Base-by-base conservation (phyloP, 1,140 invertebrate genomes). In the Halotydeus destructor region DNA sequence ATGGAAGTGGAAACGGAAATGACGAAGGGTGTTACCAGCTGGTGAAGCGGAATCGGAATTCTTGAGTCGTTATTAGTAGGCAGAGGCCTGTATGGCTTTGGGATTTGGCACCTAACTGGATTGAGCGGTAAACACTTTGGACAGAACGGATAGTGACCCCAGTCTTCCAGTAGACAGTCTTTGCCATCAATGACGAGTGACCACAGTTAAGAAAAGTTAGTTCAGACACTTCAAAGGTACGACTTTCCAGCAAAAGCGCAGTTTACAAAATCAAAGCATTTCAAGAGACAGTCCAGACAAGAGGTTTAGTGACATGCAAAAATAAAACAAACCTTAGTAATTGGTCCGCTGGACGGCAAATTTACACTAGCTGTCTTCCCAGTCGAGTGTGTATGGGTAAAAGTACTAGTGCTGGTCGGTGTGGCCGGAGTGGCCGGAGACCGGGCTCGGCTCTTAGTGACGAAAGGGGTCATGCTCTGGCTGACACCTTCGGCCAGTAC, bases 401-500 rank as follows among this genome's bases (percentile, higher is more conserved):
- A n/a, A n/a, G n/a, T n/a, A n/a, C n/a, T n/a, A n/a, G n/a, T n/a
- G n/a, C n/a, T n/a, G n/a, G n/a, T n/a, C n/a, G n/a, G n/a, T n/a
- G n/a, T n/a, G n/a, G n/a, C n/a, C n/a, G n/a, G n/a, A n/a, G n/a
- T n/a, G n/a, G n/a, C n/a, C n/a, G n/a, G n/a, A n/a, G n/a, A n/a
- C n/a, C n/a, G n/a, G n/a, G n/a, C n/a, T n/a, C 9, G 12, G 18
- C 21, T 44, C 25, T 43, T 43, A n/a, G 43, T 28, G 14, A 16
- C 78, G 72, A 96, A 94, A 53, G 83, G 79, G 54, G 84, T 79
- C 85, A 94, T 91, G 56, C 80, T 81, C 69, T 94, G 88, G 58
- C 83, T 89, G 48, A 93, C 86, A 57, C 88, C 86, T 61, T 91
- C 81, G 52, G 89, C 85, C 69, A 96, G 67, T 61, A 94, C 91